Percentiles rank a stretch among this genome's conserved stretches.
phyloP scores from a whole-genome alignment of 2,113 vertebrate species.

The Oplegnathus fasciatus region DNA sequence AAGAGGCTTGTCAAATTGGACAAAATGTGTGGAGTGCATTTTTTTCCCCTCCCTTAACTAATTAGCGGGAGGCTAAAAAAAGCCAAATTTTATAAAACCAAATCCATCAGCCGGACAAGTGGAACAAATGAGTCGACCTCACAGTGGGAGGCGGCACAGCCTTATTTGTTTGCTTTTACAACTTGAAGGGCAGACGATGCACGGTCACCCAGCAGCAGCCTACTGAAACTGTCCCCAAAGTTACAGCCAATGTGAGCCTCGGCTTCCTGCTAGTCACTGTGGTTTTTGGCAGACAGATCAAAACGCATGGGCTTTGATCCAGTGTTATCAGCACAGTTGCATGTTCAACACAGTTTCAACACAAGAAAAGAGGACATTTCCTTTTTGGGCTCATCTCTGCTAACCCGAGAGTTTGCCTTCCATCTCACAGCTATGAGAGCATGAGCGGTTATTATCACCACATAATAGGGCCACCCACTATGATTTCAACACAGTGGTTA shows the following conservation, averaged over 20 bases:
- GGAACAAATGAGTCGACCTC: constrained; percentile 84
- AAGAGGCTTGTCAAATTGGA: constrained; percentile 67
- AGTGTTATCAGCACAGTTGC: constrained; percentile 7
- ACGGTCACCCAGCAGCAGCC: constrained; percentile 63
- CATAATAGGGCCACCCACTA: constrained; percentile 27
- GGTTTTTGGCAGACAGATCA: constrained; percentile 41
- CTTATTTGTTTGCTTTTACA: constrained; percentile 83
- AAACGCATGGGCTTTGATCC: constrained; percentile 43
- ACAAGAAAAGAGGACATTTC: constrained; percentile 29
- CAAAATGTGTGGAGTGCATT: constrained; percentile 54
- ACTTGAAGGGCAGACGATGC: constrained; percentile 82
- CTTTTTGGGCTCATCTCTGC: constrained; percentile 35
- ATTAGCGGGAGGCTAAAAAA: constrained; percentile 84
- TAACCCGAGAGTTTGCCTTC: constrained; percentile 16
- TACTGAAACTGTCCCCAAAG: constrained; percentile 65
- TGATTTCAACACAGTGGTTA: constrained; percentile 21
- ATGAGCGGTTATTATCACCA: constrained; percentile 48
- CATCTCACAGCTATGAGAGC: constrained; percentile 28
- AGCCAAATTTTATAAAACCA: constrained; percentile 81
- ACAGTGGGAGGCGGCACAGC: constrained; percentile 67
- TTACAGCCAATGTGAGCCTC: constrained; percentile 42
- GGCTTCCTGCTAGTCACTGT: background rate
- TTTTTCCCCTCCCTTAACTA: constrained; percentile 73
- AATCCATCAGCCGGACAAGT: constrained; percentile 87
- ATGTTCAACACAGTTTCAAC: constrained; percentile 27